A percentile compares a stretch with the other conserved stretches of the same genome.
These are phyloP conservation scores for Allobates femoralis DNA, from an alignment of 2,797 vertebrate genomes.

Conservation along the genomic window DNA sequence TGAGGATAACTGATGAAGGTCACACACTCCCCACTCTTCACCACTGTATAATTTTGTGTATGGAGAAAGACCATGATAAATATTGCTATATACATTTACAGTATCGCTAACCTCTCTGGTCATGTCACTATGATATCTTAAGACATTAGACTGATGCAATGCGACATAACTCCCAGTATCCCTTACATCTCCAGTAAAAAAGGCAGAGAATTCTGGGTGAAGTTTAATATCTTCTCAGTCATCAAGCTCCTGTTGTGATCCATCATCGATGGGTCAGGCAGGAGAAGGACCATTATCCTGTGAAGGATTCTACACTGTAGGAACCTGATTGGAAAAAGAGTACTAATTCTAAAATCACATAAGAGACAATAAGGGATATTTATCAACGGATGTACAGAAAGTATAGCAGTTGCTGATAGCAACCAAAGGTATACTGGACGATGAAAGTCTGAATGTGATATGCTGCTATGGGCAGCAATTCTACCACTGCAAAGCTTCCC, in stretches of 20 bases:
- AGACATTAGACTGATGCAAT: background rate
- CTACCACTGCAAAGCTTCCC: no score
- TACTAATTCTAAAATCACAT: background rate
- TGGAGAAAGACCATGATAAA: background rate
- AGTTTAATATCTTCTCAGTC: background rate
- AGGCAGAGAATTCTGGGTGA: background rate
- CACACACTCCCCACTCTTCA: background rate
- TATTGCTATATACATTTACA: background rate
- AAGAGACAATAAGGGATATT: background rate
- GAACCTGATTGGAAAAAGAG: slow-evolving; percentile 20
- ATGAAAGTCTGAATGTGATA: no score
- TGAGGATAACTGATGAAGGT: background rate
- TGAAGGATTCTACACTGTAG: slow-evolving; percentile 3
- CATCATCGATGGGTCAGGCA: background rate
- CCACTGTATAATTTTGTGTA: background rate
- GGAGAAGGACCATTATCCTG: background rate
- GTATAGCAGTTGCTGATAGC: no score
- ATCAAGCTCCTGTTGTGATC: background rate
- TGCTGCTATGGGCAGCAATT: no score
- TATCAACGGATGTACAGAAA: no score
- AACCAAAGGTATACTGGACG: no score
- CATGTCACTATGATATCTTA: background rate
- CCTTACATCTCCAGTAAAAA: background rate
- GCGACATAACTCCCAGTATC: background rate
- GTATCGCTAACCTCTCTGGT: background rate